Conservation (phyloP, 2,113 vertebrate species). For the Pedetes capensis region DNA sequence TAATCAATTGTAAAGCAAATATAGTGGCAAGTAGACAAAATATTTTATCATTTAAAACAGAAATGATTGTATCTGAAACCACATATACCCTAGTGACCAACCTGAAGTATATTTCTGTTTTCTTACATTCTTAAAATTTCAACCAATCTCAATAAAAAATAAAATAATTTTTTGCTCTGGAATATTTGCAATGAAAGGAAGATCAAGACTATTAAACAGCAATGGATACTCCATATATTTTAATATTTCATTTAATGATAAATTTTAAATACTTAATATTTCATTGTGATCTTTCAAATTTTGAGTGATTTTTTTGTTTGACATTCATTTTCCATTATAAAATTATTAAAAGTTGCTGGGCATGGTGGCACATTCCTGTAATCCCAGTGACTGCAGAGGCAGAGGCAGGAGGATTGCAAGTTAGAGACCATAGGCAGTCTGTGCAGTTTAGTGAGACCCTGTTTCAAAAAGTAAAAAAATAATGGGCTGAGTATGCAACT, state of each 20-base stretch:
- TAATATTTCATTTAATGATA: neutral
- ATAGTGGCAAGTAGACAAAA: neutral
- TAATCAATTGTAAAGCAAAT: neutral
- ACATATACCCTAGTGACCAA: neutral
- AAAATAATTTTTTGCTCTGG: neutral
- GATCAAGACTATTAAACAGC: neutral
- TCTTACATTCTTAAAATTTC: neutral
- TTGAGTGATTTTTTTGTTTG: neutral
- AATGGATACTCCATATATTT: neutral
- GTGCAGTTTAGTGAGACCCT: too few species aligned
- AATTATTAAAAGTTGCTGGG: neutral
- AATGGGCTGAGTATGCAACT: too few species aligned
- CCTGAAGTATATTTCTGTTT: neutral
- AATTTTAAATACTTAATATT: neutral
- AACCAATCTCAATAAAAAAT: neutral
- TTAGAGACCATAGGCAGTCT: too few species aligned
- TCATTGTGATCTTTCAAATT: neutral
- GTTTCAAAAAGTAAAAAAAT: too few species aligned
- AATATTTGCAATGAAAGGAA: neutral
- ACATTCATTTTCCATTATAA: conserved; percentile 14
- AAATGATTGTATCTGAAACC: neutral
- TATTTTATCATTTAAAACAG: neutral
- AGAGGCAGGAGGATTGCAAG: too few species aligned
- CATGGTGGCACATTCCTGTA: too few species aligned
- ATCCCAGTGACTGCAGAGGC: too few species aligned